Conservation (phyloP, 2,797 vertebrate genomes). For the Falco biarmicus region DNA sequence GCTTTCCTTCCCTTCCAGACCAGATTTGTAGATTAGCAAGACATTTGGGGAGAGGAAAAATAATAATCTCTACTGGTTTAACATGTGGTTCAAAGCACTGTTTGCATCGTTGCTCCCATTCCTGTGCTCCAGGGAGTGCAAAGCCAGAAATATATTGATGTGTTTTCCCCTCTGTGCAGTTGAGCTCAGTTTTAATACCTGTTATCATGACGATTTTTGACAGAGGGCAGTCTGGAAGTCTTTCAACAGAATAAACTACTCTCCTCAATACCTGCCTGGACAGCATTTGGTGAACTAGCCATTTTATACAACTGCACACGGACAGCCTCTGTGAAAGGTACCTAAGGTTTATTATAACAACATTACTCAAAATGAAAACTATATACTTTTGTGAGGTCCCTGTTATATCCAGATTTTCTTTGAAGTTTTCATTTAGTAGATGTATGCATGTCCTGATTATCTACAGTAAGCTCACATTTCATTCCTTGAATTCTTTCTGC, state of each 20-base stretch:
- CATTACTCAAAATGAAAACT: background rate
- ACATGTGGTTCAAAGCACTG: background rate
- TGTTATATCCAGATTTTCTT: background rate
- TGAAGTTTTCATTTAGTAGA: background rate
- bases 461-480: background rate
- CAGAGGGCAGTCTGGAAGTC: conserved; percentile 92
- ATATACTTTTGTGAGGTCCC: background rate
- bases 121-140: background rate
- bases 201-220: conserved; percentile 12
- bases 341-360: background rate
- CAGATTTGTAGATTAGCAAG: background rate
- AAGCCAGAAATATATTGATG: background rate
- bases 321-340: conserved; percentile 93
- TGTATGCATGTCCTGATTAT: background rate
- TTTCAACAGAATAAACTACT: conserved; percentile 90
- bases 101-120: background rate
- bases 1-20: background rate
- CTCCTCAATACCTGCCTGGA: conserved; percentile 88
- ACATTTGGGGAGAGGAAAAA: too few relatives aligned
- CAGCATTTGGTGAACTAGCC: conserved; percentile 91
- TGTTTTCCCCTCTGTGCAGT: background rate
- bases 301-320: conserved; percentile 95
- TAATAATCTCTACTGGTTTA: background rate
- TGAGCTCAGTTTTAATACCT: background rate
- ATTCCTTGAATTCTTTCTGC: background rate